Conservation (phyloP, 2,113 vertebrate species). For the Uria aalge region DNA sequence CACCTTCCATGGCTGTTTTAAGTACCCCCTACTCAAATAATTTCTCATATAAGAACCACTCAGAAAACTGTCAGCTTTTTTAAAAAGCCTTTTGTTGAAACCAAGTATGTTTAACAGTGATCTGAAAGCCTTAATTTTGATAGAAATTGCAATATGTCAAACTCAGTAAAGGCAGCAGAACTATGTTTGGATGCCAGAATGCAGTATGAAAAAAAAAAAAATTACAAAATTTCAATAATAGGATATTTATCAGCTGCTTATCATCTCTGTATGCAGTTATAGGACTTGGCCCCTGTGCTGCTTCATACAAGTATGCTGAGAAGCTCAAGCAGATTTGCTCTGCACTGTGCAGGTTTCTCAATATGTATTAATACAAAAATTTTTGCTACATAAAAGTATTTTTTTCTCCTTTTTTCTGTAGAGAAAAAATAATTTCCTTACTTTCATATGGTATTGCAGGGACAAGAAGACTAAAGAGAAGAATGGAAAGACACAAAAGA, state of each 20-base stretch:
- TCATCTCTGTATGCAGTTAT: not conserved
- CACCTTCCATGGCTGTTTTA: not conserved
- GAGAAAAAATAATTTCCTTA: not conserved
- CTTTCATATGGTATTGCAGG: not conserved
- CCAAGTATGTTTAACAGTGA: not conserved
- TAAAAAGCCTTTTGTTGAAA: not conserved
- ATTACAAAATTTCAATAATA: not conserved
- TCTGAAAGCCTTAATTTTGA: not conserved
- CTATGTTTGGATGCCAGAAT: not conserved
- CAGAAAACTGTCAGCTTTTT: not conserved
- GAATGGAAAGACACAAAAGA: not conserved
- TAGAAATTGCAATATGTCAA: not conserved
- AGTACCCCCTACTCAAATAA: not conserved
- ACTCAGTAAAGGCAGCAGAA: not conserved
- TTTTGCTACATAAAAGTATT: not conserved
- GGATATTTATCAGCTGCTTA: not conserved
- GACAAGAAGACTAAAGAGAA: not conserved
- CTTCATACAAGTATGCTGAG: not conserved
- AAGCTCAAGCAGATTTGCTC: not conserved
- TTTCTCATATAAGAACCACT: not conserved
- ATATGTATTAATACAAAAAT: accelerated
- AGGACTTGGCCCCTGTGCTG: not conserved
- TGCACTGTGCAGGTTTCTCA: not conserved
- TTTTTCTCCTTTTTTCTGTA: not conserved
- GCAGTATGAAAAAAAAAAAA: not conserved